These are phyloP conservation scores for Belonocnema kinseyi DNA, from an alignment of 1,140 invertebrate species.

Conservation along the genomic window DNA sequence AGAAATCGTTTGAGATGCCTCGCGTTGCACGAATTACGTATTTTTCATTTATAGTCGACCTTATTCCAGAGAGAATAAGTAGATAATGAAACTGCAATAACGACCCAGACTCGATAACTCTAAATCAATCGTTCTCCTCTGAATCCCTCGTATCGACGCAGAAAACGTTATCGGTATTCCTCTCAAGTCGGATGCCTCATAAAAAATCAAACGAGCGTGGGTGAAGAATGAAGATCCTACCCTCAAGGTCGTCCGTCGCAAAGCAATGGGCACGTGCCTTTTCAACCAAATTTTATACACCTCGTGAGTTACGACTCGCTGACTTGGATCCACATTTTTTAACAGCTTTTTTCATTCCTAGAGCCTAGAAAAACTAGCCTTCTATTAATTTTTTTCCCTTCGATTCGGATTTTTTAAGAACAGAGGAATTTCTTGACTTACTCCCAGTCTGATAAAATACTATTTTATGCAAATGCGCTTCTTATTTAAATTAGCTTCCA, in stretches of 20 bases:
- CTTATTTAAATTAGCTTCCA: neutral
- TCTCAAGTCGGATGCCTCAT: neutral
- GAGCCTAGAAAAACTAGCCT: neutral
- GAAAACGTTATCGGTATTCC: neutral
- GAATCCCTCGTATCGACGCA: neutral
- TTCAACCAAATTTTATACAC: neutral
- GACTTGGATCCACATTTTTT: neutral
- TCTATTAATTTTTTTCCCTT: neutral
- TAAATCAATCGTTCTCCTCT: neutral
- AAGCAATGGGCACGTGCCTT: neutral
- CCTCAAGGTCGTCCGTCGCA: neutral
- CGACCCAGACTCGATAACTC: neutral
- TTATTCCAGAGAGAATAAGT: too few relatives aligned
- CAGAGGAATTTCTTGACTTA: neutral
- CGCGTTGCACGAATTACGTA: too few relatives aligned
- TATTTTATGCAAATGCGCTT: neutral
- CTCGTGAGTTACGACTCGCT: neutral
- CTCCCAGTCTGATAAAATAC: neutral
- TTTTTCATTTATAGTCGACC: too few relatives aligned
- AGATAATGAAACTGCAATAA: too few relatives aligned
- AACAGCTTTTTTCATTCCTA: neutral
- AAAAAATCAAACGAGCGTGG: neutral
- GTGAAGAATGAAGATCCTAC: conserved; percentile 9
- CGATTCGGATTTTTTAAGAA: neutral
- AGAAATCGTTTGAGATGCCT: too few relatives aligned